Evolutionary conservation across 2,888 invertebrate genomes (phyloP).

Genomic region (Tetanocera ferruginea): DNA sequence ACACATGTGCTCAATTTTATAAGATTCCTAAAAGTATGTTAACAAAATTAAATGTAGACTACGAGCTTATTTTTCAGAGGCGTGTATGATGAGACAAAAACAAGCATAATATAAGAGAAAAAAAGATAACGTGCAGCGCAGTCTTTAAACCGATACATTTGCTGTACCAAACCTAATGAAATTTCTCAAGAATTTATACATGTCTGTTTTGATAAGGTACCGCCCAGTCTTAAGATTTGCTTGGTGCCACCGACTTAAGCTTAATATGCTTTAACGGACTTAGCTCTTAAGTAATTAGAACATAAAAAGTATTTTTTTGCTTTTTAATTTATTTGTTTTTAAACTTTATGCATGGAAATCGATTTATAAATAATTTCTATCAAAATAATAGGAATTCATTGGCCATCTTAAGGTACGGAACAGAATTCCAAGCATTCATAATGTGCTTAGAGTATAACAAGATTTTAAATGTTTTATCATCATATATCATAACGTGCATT

Average conservation of each 20-base stretch:
- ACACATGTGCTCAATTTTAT: too few relatives aligned
- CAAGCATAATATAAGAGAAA: too few relatives aligned
- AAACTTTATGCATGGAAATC: constrained; percentile 19
- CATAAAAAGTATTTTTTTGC: background rate
- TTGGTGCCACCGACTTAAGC: too few relatives aligned
- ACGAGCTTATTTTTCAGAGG: too few relatives aligned
- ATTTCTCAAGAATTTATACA: background rate
- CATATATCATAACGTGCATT: background rate
- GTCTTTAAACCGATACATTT: too few relatives aligned
- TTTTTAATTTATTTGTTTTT: constrained; percentile 23
- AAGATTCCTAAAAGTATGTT: too few relatives aligned
- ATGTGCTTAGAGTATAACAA: constrained; percentile 1
- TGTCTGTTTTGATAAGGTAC: background rate
- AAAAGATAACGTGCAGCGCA: too few relatives aligned
- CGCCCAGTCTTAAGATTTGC: too few relatives aligned
- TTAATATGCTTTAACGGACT: too few relatives aligned
- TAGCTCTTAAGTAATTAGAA: background rate
- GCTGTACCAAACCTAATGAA: too few relatives aligned
- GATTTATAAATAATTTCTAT: constrained; percentile 44
- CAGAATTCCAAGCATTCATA: constrained; percentile 19
- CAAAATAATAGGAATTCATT: constrained; percentile 67
- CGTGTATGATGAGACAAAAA: too few relatives aligned
- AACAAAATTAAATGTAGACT: too few relatives aligned
- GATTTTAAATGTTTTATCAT: background rate
- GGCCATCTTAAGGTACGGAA: constrained; percentile 56